These are phyloP conservation scores for Sminthurides aquaticus DNA, from an alignment of 2,888 invertebrate genomes.

Conservation along the genomic window DNA sequence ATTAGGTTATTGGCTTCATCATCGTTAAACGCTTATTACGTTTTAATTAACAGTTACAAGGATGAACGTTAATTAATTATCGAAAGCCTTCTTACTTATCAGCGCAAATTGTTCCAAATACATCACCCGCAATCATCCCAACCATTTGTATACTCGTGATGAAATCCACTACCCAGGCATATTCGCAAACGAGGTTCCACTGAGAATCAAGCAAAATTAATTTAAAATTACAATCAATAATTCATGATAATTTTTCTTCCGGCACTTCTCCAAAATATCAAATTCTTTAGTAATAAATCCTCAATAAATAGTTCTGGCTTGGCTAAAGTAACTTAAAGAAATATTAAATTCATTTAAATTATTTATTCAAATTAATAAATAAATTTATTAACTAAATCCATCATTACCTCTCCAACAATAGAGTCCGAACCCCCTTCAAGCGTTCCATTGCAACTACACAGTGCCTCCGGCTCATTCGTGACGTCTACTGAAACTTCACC, in stretches of 20 bases:
- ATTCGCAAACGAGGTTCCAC: constrained; percentile 5
- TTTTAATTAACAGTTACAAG: no score
- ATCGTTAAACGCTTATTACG: no score
- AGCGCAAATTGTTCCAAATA: constrained; percentile 4
- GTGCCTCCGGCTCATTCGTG: not conserved
- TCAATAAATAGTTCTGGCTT: no score
- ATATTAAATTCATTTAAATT: no score
- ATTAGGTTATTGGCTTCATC: no score
- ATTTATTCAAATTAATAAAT: not conserved
- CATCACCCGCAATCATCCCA: constrained; percentile 8
- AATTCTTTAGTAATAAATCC: no score
- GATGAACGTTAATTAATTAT: not conserved
- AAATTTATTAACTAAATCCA: not conserved
- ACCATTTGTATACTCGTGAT: constrained; percentile 9
- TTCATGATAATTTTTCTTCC: not conserved
- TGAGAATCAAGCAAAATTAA: not conserved
- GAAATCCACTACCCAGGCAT: constrained; percentile 11
- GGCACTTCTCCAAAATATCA: no score
- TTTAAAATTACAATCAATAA: not conserved
- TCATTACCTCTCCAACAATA: not conserved
- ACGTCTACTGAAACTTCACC: not conserved
- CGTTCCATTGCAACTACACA: not conserved
- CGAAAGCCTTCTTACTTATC: not conserved
- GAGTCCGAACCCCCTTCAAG: not conserved
- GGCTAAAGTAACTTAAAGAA: no score